Evolutionary conservation across 2,113 vertebrate genomes (phyloP), one percentile per base, ranked within the genome.

Genomic region (Corythaixoides concolor): DNA sequence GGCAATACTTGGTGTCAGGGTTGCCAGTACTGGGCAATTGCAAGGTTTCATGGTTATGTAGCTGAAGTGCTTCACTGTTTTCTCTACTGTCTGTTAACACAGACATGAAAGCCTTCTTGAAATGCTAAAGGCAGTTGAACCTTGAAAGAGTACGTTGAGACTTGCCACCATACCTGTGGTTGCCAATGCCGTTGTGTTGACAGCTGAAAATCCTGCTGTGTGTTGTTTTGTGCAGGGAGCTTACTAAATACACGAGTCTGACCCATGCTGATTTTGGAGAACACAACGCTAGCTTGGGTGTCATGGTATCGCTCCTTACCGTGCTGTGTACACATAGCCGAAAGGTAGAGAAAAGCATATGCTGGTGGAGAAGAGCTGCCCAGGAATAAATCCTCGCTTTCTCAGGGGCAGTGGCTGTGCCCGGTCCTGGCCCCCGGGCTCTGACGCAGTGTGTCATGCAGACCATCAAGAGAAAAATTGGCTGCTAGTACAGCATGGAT

Each of bases 361-460:
- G 1, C 33, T 30, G 27, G n/a, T 37, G n/a, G 35, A 41, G 33
- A 49, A 62, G 26, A 50, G 16, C 35, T 5, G 4, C 50, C 35
- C 15, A 18, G 33, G 32, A 79, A 33, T 39, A 75, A 69, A 64
- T 55, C 23, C 10, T 63, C 3, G 1, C 5, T 64, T 74, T 53
- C 27, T 28, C 52, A 15, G 26, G 8, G n/a, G 4, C 1, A 0
- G 15, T 52, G 73, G 8, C 43, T 0, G 1, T 41, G n/a, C 43
- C 37, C 59, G 27, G 17, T 41, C 37, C 28, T 1, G 2, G 12
- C 8, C 15, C 18, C 15, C 0, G 1, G 28, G 3, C 18, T 64
- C 11, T 41, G 26, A 41, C 7, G 18, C 39, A 30, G 18, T 13
- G 26, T 1, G 3, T 11, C 37, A 10, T 0, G 0, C 30, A 53